A percentile compares a stretch with the other conserved stretches of the same genome.
Evolutionary conservation across 1,140 invertebrate genomes (phyloP).

Genomic region (Lamellibrachia luymesi): DNA sequence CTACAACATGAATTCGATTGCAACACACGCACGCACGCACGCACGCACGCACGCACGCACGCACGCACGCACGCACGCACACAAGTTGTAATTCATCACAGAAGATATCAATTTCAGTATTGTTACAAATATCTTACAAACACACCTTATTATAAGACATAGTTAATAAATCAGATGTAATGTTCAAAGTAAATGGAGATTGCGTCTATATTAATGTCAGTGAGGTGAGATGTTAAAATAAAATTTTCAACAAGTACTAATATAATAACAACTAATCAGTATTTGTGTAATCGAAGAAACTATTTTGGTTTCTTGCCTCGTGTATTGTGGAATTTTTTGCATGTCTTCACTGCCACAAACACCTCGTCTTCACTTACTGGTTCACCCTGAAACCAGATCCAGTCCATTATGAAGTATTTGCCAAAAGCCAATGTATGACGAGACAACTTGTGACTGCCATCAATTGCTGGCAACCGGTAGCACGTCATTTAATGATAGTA

Average conservation of each 20-base stretch:
- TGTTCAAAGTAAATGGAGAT: neutral
- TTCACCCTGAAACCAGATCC: slow-evolving; percentile 56
- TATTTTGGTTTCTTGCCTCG: slow-evolving; percentile 54
- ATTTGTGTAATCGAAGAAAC: neutral
- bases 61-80: too few relatives aligned
- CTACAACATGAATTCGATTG: too few relatives aligned
- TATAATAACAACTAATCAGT: too few relatives aligned
- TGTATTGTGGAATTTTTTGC: slow-evolving; percentile 73
- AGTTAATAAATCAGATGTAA: slow-evolving; percentile 7
- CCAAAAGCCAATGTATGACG: neutral
- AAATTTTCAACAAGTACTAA: neutral
- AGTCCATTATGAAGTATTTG: neutral
- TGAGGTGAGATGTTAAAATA: too few relatives aligned
- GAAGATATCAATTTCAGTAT: neutral
- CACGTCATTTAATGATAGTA: too few relatives aligned
- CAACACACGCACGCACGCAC: too few relatives aligned
- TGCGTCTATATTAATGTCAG: too few relatives aligned
- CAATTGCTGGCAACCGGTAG: neutral
- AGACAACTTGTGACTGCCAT: neutral
- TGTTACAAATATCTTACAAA: slow-evolving; percentile 12
- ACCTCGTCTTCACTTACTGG: slow-evolving; percentile 63
- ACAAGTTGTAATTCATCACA: too few relatives aligned
- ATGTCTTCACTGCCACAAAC: slow-evolving; percentile 87
- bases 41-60: too few relatives aligned
- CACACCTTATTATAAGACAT: neutral